These are phyloP conservation scores for Anthopleura xanthogrammica DNA, from an alignment of 92 coral and sea anemone genomes.

Conservation along the genomic window DNA sequence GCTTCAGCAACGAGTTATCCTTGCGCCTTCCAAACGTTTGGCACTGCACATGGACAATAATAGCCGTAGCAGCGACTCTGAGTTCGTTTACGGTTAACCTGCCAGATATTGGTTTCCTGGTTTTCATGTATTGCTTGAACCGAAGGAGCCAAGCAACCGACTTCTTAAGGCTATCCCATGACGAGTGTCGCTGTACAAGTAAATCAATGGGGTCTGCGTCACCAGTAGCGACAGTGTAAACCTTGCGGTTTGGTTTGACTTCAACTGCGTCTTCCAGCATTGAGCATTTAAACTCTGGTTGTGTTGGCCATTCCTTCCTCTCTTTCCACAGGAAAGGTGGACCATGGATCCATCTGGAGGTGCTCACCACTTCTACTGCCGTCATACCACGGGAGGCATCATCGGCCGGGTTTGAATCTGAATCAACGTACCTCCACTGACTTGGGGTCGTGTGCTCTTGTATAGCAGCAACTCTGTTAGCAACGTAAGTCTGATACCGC, in stretches of 20 bases:
- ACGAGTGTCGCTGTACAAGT: constrained; percentile 36
- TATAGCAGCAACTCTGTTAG: constrained; percentile 39
- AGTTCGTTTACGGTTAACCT: constrained; percentile 28
- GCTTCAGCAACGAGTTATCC: too few species aligned
- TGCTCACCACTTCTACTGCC: constrained; percentile 24
- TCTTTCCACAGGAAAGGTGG: constrained; percentile 40
- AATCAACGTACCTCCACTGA: constrained; percentile 49
- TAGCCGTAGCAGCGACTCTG: constrained; percentile 24
- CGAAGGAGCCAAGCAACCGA: constrained; percentile 21
- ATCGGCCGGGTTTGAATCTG: constrained; percentile 40
- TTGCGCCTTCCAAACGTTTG: too few species aligned
- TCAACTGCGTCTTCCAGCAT: constrained; percentile 34
- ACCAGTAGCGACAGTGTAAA: constrained; percentile 20
- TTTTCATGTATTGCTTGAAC: constrained; percentile 31
- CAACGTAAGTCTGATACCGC: constrained; percentile 41
- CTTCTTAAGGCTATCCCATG: constrained; percentile 18
- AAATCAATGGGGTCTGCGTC: constrained; percentile 43
- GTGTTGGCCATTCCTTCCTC: constrained; percentile 34
- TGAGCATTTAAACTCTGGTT: constrained; percentile 44
- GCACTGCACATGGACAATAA: too few species aligned
- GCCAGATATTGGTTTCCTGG: constrained; percentile 15
- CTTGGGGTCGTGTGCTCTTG: constrained; percentile 46
- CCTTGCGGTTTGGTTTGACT: constrained; percentile 25
- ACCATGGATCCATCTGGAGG: constrained; percentile 6
- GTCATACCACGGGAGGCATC: constrained; percentile 46